phyloP scores from a whole-genome alignment of 1,140 invertebrate species.

The Eufriesea mexicana region DNA sequence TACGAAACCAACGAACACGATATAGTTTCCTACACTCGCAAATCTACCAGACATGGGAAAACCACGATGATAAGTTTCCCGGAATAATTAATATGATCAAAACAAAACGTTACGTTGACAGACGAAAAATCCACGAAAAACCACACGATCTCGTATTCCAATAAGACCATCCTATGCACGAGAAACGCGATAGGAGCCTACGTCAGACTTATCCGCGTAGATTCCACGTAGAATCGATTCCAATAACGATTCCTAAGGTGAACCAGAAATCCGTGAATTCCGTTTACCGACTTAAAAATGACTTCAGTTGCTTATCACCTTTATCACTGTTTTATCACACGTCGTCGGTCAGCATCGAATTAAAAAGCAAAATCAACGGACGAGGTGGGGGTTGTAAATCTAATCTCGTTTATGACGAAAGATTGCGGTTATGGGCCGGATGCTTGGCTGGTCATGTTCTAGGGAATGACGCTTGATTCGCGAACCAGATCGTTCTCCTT shows the following conservation, averaged over 20 bases:
- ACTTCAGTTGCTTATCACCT: background rate
- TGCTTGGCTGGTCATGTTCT: background rate
- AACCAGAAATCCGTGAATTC: background rate
- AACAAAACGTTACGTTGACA: too few relatives aligned
- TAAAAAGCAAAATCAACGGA: background rate
- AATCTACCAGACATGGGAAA: too few relatives aligned
- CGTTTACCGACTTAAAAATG: background rate
- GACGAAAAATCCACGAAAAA: too few relatives aligned
- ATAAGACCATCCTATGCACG: too few relatives aligned
- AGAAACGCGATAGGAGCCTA: too few relatives aligned
- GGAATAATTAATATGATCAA: too few relatives aligned
- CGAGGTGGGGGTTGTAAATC: slow-evolving; percentile 14
- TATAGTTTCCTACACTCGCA: too few relatives aligned
- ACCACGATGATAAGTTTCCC: too few relatives aligned
- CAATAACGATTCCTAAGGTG: background rate
- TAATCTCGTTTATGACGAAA: slow-evolving; percentile 46
- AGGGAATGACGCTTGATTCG: background rate
- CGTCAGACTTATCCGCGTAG: too few relatives aligned
- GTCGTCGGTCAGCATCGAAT: background rate
- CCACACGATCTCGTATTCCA: too few relatives aligned
- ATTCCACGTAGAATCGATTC: too few relatives aligned
- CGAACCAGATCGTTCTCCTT: background rate
- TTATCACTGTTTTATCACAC: slow-evolving; percentile 34
- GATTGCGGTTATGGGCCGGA: slow-evolving; percentile 36
- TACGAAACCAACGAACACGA: too few relatives aligned